Evolutionary conservation across 2,888 invertebrate species (phyloP), one percentile per base, ranked within the genome.

Genomic region (Sphinx pinastri): DNA sequence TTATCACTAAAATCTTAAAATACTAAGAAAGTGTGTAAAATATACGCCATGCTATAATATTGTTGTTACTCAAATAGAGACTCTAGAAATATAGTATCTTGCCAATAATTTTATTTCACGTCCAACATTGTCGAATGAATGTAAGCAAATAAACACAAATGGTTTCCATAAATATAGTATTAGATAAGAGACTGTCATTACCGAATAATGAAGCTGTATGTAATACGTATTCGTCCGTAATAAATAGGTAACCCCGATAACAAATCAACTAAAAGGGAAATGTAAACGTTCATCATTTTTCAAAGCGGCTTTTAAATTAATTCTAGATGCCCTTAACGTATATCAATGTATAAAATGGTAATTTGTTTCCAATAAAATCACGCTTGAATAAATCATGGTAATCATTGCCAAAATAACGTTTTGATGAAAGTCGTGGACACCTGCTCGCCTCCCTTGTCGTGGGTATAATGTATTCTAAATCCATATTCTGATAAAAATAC

Each of bases 361-460:
- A 70, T 70, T 70, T 67, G 66, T 70, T 70, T 70, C 67, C 67
- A 70, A 70, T 70, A 55, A 70, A 55, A 51, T 57, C 49, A 70
- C 70, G 58, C 51, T 51, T 67, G 67, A 67, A 70, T 70, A 67
- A 70, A 54, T 70, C 67, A 70, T 67, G 69, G 63, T 63, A 63
- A 63, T 69, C 38, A 38, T 55, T 69, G 14, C 16, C 47, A 57
- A 68, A 51, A 67, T 57, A 57, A 55, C 67, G 57, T 58, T 68
- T 66, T 51, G 60, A 71, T 71, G 67, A 49, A 55, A 60, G 49
- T 57, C 52, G 19, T 58, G 47, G 16, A 67, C 51, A 66, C 49
- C 55, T 66, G 69, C n/a, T 25, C 31, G 16, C 66, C 25, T 57
- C 25, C 49, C 57, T 51, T 51, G 10, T n/a, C 45, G 14, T 38